Evolutionary conservation across 2,113 vertebrate genomes (phyloP), one percentile per base, ranked within the genome.

Genomic region (Reinhardtius hippoglossoides): DNA sequence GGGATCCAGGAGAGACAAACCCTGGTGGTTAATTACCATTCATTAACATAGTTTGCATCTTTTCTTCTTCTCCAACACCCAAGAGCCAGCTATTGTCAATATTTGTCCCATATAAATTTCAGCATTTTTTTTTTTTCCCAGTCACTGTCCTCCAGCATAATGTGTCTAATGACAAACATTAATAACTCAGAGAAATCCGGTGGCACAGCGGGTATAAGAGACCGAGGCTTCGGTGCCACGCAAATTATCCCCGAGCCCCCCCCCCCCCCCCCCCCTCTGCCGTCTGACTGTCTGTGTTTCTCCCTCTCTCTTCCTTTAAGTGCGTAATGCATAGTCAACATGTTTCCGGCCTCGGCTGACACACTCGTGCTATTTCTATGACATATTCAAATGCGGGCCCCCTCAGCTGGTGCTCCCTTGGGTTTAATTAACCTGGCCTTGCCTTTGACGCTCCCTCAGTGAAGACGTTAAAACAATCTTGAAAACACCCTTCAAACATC

Each of bases 1-100:
- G 81, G 84, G 92, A 94, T 95, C 87, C 92, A 91, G 94, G 91
- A 95, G 92, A 94, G 86, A 91, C 71, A 78, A 93, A 81, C 94
- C 92, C 94, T 90, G 80, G 92, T 93, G 93, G 93, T 95, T 95
- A 95, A 95, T 95, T 95, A 95, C 92, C 94, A 94, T 95, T 94
- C 93, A 94, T 95, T 95, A 95, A 95, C 94, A 94, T 94, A 94
- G 94, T 94, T 93, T 94, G 93, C 93, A 94, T 94, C 92, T 93
- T 94, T 93, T 90, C 92, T 92, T 90, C 90, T 89, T 81, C 85
- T 81, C 74, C 78, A 88, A 92, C 92, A 92, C 93, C 93, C 94
- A 88, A 66, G 92, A 92, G 94, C 82, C 64, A 42, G 89, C 88
- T 92, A 94, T 94, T 95, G 94, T 95, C 94, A 94, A 94, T 94